phyloP scores from a whole-genome alignment of 2,888 invertebrate species.

The Ischnura elegans region DNA sequence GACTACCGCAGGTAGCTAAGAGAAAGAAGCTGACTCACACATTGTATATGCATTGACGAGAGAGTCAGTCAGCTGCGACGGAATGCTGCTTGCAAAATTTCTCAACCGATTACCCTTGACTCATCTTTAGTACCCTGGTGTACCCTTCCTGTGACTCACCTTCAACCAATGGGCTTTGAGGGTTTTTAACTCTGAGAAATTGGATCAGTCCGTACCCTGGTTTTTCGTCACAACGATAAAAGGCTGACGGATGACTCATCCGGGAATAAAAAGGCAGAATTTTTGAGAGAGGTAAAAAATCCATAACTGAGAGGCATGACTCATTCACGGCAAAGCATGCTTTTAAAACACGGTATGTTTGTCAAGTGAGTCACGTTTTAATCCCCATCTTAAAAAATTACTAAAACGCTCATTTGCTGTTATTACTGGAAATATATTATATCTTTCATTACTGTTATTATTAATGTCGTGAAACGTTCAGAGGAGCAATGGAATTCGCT shows the following conservation, averaged over 20 bases:
- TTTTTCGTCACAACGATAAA: neutral
- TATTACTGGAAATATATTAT: no score
- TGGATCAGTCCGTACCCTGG: conserved; percentile 1
- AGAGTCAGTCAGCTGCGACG: neutral
- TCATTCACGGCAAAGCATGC: neutral
- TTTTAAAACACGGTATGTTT: no score
- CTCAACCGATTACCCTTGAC: neutral
- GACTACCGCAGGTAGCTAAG: neutral
- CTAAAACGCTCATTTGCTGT: no score
- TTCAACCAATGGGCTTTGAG: neutral
- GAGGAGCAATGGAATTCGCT: no score
- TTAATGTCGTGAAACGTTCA: no score
- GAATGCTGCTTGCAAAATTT: neutral
- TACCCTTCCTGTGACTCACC: conserved; percentile 10
- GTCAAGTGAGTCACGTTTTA: no score
- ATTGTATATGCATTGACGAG: neutral
- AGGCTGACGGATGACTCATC: conserved; percentile 36
- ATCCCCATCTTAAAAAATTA: no score
- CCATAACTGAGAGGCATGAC: neutral
- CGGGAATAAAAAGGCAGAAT: neutral
- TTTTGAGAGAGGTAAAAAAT: neutral
- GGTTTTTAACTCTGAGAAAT: neutral
- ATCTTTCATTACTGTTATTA: no score
- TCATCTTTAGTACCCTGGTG: neutral
- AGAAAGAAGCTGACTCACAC: neutral